A percentile compares a stretch with the other conserved stretches of the same genome.
Evolutionary conservation across 92 coral and sea anemone genomes (phyloP).

Genomic region (Blastomussa wellsi): DNA sequence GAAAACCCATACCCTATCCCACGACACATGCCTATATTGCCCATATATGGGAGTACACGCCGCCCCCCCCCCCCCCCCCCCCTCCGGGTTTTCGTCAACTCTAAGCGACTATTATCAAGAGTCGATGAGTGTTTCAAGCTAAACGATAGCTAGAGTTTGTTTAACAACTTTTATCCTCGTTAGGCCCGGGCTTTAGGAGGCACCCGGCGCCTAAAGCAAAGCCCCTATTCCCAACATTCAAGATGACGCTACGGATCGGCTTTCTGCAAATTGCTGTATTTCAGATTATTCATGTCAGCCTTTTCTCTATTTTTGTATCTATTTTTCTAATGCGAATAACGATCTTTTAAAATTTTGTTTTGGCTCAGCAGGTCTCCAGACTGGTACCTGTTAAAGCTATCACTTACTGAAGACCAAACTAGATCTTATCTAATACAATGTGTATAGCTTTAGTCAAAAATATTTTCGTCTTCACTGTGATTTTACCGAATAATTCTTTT

Average conservation of each 20-base stretch:
- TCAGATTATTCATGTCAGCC: background rate
- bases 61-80: too few relatives aligned
- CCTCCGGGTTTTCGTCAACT: too few relatives aligned
- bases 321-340: background rate
- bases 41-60: too few relatives aligned
- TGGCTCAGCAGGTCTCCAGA: slow-evolving; percentile 2
- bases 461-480: background rate
- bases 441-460: background rate
- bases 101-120: too few relatives aligned
- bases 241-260: background rate
- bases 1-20: too few relatives aligned
- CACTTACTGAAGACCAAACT: background rate
- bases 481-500: background rate
- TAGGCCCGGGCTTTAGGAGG: too few relatives aligned
- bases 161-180: too few relatives aligned
- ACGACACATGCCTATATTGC: too few relatives aligned
- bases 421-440: background rate
- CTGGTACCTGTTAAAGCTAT: slow-evolving; percentile 26
- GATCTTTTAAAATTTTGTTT: background rate
- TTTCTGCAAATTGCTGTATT: background rate
- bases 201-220: too few relatives aligned
- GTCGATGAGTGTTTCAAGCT: too few relatives aligned
- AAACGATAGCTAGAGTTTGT: too few relatives aligned
- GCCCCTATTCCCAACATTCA: background rate
- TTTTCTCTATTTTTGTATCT: background rate